Evolutionary conservation across 2,888 invertebrate species (phyloP), one percentile per base, ranked within the genome.

Genomic region (Platycheirus rosarum): DNA sequence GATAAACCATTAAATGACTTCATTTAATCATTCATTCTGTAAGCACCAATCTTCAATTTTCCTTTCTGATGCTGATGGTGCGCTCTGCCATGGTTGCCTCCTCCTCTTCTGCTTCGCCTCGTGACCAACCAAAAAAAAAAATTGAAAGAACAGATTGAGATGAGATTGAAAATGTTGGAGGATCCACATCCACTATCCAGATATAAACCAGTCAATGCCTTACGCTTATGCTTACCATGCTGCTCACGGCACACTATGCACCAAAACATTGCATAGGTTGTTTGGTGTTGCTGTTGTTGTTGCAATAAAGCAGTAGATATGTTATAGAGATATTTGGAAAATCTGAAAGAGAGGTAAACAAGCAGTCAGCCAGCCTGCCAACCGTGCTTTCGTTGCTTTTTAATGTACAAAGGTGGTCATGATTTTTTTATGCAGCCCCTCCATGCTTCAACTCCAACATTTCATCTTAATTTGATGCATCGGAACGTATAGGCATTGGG

Each of bases 1-100:
- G 71, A 75, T 82, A 70, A 79, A 76, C 79, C 76, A 84, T 84
- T 78, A 85, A 85, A 78, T 84, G 80, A 85, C 84, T 85, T 85
- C 84, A 85, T 84, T 85, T 84, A 77, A 77, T 84, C 74, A 84
- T 74, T 76, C 76, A 76, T 76, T 80, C 80, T 70, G 70, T 70
- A 66, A 70, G 65, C 80, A 76, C 53, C 63, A 76, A 75, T 80
- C 70, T 76, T 80, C 60, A 76, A 60, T 69, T 65, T 60, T 76
- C 46, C 70, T 70, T 60, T 75, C 53, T 80, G 51, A 8, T 66
- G 48, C n/a, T 53, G 57, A 68, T 62, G 44, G 73, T 42, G 11
- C 29, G 14, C 32, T 23, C 6, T 51, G 9, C 20, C 18, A 13
- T 49, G 26, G 63, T 26, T n/a, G n/a, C 23, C 49, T 32, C 14